Conservation (phyloP, 2,888 invertebrate species). For the Punctoribates punctum region DNA sequence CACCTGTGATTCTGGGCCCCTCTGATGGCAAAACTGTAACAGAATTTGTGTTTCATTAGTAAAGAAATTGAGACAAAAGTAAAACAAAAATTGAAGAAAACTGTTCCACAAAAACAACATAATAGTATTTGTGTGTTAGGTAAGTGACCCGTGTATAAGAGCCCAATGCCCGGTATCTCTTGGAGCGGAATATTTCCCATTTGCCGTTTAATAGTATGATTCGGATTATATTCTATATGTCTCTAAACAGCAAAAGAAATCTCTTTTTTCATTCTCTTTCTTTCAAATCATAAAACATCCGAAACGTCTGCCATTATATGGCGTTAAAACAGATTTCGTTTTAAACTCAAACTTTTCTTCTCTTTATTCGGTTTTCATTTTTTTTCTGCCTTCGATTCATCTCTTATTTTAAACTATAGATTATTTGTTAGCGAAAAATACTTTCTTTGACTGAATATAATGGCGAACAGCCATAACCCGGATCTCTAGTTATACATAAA, state of each 20-base stretch:
- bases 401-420: background rate
- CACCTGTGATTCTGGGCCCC: slow-evolving; percentile 45
- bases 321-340: background rate
- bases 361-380: background rate
- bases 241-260: background rate
- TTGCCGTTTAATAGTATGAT: slow-evolving; percentile 14
- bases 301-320: background rate
- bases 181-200: slow-evolving; percentile 36
- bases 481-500: background rate
- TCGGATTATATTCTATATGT: background rate
- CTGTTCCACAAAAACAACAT: background rate
- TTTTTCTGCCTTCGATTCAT: background rate
- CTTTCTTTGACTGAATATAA: background rate
- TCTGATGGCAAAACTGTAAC: slow-evolving; percentile 47
- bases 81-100: background rate
- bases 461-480: background rate
- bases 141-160: slow-evolving; percentile 34
- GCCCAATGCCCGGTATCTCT: slow-evolving; percentile 19
- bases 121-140: slow-evolving; percentile 29
- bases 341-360: background rate
- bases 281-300: slow-evolving; percentile 34
- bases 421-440: slow-evolving; percentile 11
- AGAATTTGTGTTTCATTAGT: background rate
- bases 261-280: background rate
- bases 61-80: background rate